phyloP scores from a whole-genome alignment of 2,888 invertebrate species.

The Andrena dorsata region DNA sequence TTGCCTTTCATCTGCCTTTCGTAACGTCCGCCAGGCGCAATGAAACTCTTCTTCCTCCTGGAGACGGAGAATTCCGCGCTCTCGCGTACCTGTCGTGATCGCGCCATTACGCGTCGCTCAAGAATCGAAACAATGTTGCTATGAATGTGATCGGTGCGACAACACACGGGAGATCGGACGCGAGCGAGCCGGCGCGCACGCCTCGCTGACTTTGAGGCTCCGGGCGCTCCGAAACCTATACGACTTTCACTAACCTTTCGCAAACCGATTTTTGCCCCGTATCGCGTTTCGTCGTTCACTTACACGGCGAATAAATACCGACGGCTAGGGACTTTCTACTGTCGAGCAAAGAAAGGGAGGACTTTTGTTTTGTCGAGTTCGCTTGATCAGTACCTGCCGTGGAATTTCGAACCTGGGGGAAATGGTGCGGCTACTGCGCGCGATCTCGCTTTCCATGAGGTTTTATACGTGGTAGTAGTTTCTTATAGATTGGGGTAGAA shows the following conservation, averaged over 20 bases:
- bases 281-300: slow-evolving; percentile 21
- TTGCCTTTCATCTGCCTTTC: slow-evolving; percentile 58
- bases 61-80: slow-evolving; percentile 21
- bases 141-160: slow-evolving; percentile 9
- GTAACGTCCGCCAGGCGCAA: slow-evolving; percentile 14
- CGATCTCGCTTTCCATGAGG: too few species aligned
- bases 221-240: slow-evolving; percentile 11
- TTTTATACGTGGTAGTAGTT: too few species aligned
- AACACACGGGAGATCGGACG: background rate
- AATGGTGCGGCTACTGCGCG: too few species aligned
- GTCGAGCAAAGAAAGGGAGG: background rate
- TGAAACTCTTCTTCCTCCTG: slow-evolving; percentile 9
- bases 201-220: slow-evolving; percentile 13
- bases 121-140: slow-evolving; percentile 1
- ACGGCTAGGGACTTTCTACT: slow-evolving; percentile 12
- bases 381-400: too few species aligned
- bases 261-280: slow-evolving; percentile 26
- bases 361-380: background rate
- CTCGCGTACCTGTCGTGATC: slow-evolving; percentile 10
- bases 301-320: slow-evolving; percentile 1
- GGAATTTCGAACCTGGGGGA: too few species aligned
- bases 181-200: background rate
- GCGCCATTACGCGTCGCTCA: slow-evolving; percentile 2
- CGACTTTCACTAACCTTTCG: slow-evolving; percentile 37
- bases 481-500: too few species aligned